Conservation (phyloP, 2,113 vertebrate genomes). For the Colossoma macropomum region DNA sequence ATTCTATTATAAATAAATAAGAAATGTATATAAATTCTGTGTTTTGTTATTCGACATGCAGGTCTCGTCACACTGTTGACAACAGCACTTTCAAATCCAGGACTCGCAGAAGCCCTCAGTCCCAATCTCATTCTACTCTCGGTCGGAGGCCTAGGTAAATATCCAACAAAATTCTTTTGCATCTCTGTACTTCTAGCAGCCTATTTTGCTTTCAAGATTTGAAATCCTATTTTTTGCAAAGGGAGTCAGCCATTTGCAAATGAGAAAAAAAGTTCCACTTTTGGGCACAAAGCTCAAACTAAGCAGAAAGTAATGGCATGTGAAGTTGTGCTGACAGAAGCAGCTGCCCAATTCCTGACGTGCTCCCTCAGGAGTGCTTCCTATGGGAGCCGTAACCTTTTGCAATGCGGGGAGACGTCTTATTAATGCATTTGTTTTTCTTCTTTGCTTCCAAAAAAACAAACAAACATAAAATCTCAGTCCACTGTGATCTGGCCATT, state of each 20-base stretch:
- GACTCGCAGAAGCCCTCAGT: conserved; percentile 84
- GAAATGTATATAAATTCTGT: not conserved
- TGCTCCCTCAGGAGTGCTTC: conserved; percentile 68
- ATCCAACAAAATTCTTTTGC: conserved; percentile 31
- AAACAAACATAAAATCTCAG: conserved; percentile 15
- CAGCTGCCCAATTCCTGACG: conserved; percentile 72
- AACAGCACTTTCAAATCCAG: conserved; percentile 84
- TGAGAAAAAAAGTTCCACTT: conserved; percentile 69
- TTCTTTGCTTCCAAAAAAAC: conserved; percentile 10
- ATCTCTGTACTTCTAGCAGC: conserved; percentile 32
- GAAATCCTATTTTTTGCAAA: conserved; percentile 42
- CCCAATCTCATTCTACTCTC: conserved; percentile 83
- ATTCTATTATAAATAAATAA: not conserved
- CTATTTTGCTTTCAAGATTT: conserved; percentile 43
- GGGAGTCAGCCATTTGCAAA: conserved; percentile 45
- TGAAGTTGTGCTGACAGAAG: conserved; percentile 82
- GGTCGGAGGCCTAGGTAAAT: conserved; percentile 89
- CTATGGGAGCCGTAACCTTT: conserved; percentile 66
- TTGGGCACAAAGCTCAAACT: conserved; percentile 76
- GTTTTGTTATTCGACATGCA: conserved; percentile 67
- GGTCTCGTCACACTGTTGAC: conserved; percentile 88
- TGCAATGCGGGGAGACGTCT: conserved; percentile 64
- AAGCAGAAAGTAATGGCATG: conserved; percentile 83
- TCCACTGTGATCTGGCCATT: conserved; percentile 26
- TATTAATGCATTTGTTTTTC: conserved; percentile 72